Conservation (phyloP, 2,888 invertebrate genomes). For the Oscheius sp. region DNA sequence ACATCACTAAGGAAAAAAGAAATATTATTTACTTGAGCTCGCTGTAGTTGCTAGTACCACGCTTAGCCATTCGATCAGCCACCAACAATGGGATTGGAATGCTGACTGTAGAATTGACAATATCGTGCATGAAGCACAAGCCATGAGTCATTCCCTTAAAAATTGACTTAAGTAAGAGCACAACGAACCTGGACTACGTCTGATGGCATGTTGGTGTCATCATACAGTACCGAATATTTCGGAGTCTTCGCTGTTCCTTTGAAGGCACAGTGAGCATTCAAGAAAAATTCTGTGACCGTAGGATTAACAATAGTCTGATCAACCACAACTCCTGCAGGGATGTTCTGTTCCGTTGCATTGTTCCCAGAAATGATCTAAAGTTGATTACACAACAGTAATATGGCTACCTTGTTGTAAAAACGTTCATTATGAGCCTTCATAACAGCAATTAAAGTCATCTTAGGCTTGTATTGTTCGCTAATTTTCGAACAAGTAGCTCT, state of each 20-base stretch:
- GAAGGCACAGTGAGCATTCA: constrained; percentile 33
- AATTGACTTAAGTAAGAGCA: neutral
- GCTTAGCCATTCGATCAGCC: constrained; percentile 31
- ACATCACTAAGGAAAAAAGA: too few relatives aligned
- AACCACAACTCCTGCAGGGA: constrained; percentile 40
- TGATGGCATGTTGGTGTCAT: constrained; percentile 37
- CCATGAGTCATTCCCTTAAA: constrained; percentile 33
- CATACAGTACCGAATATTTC: neutral
- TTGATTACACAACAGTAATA: neutral
- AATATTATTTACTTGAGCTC: too few relatives aligned
- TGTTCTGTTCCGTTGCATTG: constrained; percentile 27
- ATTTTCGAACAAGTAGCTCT: neutral
- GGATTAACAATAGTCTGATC: constrained; percentile 34
- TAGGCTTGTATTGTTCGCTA: constrained; percentile 5
- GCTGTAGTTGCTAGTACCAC: constrained; percentile 26
- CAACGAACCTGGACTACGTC: constrained; percentile 34
- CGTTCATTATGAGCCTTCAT: constrained; percentile 28
- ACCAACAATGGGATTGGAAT: constrained; percentile 36
- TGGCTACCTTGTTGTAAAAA: constrained; percentile 9
- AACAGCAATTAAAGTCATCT: constrained; percentile 21
- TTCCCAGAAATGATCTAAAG: neutral
- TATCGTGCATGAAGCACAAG: constrained; percentile 34
- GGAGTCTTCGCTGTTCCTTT: constrained; percentile 17
- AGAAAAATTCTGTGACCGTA: constrained; percentile 35
- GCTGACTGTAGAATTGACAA: constrained; percentile 31